Evolutionary conservation across 2,113 vertebrate species (phyloP).

Genomic region (Salminus brasiliensis): DNA sequence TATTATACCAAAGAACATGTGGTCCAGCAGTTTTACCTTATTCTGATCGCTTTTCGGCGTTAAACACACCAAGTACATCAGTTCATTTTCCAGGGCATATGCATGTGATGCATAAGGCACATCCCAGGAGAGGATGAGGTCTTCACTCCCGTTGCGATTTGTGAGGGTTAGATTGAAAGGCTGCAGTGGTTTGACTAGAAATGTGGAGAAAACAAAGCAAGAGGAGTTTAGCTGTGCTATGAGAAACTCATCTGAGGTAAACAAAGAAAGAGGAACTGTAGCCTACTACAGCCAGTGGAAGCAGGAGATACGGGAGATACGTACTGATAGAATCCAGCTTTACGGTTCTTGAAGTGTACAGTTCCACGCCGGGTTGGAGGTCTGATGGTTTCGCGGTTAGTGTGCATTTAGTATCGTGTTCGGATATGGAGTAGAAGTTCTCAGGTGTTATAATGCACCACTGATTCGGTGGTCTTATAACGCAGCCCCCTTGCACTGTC

Average conservation of each 20-base stretch:
- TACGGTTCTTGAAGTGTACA: constrained; percentile 26
- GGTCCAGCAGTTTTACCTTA: too few species aligned
- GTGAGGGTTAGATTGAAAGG: constrained; percentile 76
- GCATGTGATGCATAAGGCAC: constrained; percentile 37
- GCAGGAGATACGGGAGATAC: constrained; percentile 22
- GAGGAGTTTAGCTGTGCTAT: background rate
- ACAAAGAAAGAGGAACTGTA: too few species aligned
- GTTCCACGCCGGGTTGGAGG: fast-evolving
- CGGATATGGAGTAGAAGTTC: fast-evolving
- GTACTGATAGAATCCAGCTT: constrained; percentile 56
- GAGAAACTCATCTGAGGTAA: background rate
- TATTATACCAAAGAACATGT: too few species aligned
- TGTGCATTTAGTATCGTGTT: constrained; percentile 42
- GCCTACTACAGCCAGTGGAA: too few species aligned
- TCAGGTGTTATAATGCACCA: constrained; percentile 64
- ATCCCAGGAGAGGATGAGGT: constrained; percentile 85
- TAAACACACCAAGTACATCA: constrained; percentile 80
- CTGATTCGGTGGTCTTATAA: constrained; percentile 48
- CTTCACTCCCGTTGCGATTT: constrained; percentile 15
- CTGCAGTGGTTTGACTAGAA: constrained; percentile 76
- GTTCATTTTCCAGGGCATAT: constrained; percentile 42
- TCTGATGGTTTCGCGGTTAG: constrained; percentile 5
- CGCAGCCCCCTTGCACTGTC: constrained; percentile 51
- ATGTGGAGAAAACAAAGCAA: constrained; percentile 48
- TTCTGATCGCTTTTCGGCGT: constrained; percentile 59